These are phyloP conservation scores for Synanthedon vespiformis DNA, from an alignment of 2,888 invertebrate species.

Conservation along the genomic window DNA sequence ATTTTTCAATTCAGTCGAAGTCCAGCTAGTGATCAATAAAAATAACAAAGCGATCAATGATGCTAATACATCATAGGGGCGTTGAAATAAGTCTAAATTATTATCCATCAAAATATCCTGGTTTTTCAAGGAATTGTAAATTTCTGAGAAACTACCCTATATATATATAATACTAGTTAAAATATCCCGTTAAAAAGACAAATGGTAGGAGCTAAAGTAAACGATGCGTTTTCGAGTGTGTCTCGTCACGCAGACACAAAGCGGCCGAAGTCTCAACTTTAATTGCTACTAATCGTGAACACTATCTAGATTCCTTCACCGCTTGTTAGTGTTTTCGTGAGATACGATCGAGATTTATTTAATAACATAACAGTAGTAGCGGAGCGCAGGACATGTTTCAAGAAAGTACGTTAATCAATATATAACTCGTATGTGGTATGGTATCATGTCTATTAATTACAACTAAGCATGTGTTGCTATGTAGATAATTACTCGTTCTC, in stretches of 20 bases:
- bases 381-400: constrained; percentile 3
- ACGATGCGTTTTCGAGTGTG: constrained; percentile 22
- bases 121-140: no score
- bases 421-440: neutral
- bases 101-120: no score
- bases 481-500: no score
- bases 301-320: constrained; percentile 45
- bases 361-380: constrained; percentile 28
- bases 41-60: no score
- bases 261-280: constrained; percentile 29
- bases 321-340: constrained; percentile 34
- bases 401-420: neutral
- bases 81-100: no score
- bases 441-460: neutral
- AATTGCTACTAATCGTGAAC: constrained; percentile 44
- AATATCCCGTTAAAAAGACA: neutral
- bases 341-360: constrained; percentile 38
- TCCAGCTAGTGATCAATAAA: no score
- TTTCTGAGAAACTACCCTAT: no score
- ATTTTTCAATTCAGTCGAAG: no score
- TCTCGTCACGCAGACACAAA: constrained; percentile 31
- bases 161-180: no score
- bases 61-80: no score
- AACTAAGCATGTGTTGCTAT: neutral
- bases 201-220: constrained; percentile 6